These are phyloP conservation scores for Motacilla alba DNA, from an alignment of 2,113 vertebrate species.

Conservation along the genomic window DNA sequence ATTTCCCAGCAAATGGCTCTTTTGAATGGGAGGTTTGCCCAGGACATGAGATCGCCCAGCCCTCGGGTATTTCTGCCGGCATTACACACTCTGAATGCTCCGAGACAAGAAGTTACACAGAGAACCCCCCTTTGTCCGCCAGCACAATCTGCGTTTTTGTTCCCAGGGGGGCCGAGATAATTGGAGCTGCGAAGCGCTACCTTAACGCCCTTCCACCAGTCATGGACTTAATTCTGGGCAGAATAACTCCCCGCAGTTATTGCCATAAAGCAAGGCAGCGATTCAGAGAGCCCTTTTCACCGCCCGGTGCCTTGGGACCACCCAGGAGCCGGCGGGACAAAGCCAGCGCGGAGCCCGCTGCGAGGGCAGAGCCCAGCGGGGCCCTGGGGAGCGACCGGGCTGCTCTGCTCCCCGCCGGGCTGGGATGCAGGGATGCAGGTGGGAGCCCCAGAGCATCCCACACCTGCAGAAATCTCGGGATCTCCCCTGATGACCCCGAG, in stretches of 20 bases:
- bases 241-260: slow-evolving; percentile 65
- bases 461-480: no score
- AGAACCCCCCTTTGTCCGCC: slow-evolving; percentile 18
- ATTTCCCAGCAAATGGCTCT: not conserved
- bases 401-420: fast-evolving
- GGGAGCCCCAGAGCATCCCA: not conserved
- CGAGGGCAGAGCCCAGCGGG: not conserved
- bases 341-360: not conserved
- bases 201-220: slow-evolving; percentile 39
- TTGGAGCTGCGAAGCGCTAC: slow-evolving; percentile 17
- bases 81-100: not conserved
- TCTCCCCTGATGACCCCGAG: no score
- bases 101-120: slow-evolving; percentile 3
- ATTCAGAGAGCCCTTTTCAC: slow-evolving; percentile 51
- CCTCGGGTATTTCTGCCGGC: not conserved
- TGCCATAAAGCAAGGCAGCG: slow-evolving; percentile 18
- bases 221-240: slow-evolving; percentile 43
- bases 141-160: slow-evolving; percentile 53
- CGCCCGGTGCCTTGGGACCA: slow-evolving; percentile 2
- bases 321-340: slow-evolving; percentile 43
- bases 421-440: not conserved
- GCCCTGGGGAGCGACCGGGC: not conserved
- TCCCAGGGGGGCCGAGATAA: slow-evolving; percentile 20
- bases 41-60: not conserved
- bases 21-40: not conserved